A percentile compares a stretch with the other conserved stretches of the same genome.
phyloP scores from a whole-genome alignment of 2,888 invertebrate species.

The Teleiodes luculella region DNA sequence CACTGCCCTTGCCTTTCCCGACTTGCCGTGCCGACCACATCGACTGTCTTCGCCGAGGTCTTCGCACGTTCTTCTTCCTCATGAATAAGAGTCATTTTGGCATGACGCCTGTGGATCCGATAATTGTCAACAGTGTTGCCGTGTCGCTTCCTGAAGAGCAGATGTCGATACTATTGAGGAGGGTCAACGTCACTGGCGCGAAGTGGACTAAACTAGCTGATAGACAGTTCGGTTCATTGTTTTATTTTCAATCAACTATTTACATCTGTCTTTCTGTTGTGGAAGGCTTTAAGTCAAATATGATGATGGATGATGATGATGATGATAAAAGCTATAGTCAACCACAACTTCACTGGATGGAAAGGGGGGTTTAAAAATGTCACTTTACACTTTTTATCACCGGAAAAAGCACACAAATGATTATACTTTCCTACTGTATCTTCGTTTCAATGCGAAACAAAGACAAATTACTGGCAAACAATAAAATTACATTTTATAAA shows the following conservation, averaged over 20 bases:
- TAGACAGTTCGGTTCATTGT: conserved; percentile 44
- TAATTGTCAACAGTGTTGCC: conserved; percentile 54
- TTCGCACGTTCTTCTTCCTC: conserved; percentile 65
- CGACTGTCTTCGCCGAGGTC: conserved; percentile 58
- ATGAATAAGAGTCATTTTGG: conserved; percentile 61
- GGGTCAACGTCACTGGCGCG: conserved; percentile 63
- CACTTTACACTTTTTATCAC: too few species aligned
- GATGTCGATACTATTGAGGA: conserved; percentile 56
- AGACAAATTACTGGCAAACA: too few species aligned
- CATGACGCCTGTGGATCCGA: conserved; percentile 61
- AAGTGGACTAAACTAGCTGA: conserved; percentile 61
- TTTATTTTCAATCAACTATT: not conserved
- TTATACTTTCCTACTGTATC: too few species aligned
- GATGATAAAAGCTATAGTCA: too few species aligned
- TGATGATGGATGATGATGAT: too few species aligned
- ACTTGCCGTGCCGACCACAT: conserved; percentile 56
- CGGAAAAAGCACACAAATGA: too few species aligned
- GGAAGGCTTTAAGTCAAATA: too few species aligned
- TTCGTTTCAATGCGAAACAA: too few species aligned
- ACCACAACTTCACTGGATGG: too few species aligned
- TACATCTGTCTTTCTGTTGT: too few species aligned
- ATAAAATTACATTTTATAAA: too few species aligned
- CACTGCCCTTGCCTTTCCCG: conserved; percentile 57
- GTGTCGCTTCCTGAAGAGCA: conserved; percentile 55
- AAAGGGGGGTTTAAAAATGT: too few species aligned